A percentile compares a stretch with the other conserved stretches of the same genome.
phyloP scores from a whole-genome alignment of 2,888 invertebrate species.

The Meta bourneti region DNA sequence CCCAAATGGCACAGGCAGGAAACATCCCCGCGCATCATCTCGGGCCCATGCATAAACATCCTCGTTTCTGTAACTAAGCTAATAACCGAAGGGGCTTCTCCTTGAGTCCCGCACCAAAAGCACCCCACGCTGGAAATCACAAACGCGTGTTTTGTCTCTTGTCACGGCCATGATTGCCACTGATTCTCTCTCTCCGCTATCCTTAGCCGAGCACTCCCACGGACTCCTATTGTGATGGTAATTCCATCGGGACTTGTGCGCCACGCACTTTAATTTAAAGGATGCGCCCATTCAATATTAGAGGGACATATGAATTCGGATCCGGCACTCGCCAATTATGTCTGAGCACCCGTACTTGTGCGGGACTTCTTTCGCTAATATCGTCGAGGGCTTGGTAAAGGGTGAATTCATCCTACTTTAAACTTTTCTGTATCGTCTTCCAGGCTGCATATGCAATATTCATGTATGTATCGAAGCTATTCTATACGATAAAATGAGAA shows the following conservation, averaged over 20 bases:
- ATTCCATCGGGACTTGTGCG: neutral
- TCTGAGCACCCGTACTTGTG: neutral
- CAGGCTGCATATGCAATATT: too few relatives aligned
- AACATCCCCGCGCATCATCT: neutral
- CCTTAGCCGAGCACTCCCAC: slow-evolving; percentile 4
- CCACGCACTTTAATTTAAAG: neutral
- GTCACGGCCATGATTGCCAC: slow-evolving; percentile 10
- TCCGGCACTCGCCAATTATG: neutral
- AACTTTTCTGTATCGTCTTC: too few relatives aligned
- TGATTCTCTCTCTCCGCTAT: slow-evolving; percentile 21
- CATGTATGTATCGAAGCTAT: too few relatives aligned
- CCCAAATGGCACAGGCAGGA: neutral
- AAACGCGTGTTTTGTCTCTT: slow-evolving; percentile 42
- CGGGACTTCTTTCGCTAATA: neutral
- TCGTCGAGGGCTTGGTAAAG: neutral
- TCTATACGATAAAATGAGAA: too few relatives aligned
- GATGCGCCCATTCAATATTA: neutral
- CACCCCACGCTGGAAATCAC: neutral
- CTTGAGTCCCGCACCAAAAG: slow-evolving; percentile 11
- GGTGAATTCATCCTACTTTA: neutral
- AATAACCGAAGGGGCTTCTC: slow-evolving; percentile 38
- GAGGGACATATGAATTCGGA: neutral
- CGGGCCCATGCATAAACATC: slow-evolving; percentile 15
- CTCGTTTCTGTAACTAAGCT: slow-evolving; percentile 57
- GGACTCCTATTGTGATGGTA: slow-evolving; percentile 37